Evolutionary conservation across 2,888 invertebrate genomes (phyloP).

Genomic region (Lycophotia porphyrea): DNA sequence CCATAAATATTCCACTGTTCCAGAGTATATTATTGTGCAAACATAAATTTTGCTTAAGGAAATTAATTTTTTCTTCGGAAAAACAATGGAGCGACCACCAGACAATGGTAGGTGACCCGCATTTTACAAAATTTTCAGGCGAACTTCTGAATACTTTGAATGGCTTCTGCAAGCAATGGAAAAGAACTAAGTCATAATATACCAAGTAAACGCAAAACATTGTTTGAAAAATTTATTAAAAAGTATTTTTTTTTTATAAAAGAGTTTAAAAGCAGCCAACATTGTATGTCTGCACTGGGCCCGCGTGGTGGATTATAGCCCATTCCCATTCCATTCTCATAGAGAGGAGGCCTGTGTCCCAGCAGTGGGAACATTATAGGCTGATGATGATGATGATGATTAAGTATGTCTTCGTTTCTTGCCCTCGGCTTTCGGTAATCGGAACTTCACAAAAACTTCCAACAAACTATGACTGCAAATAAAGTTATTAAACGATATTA

Average conservation of each 20-base stretch:
- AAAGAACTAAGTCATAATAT: neutral
- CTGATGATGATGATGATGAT: too few species aligned
- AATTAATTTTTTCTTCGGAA: neutral
- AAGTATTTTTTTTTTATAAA: neutral
- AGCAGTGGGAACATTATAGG: too few species aligned
- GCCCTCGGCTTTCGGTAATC: neutral
- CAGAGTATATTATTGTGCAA: neutral
- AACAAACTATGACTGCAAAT: constrained; percentile 13
- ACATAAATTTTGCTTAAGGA: neutral
- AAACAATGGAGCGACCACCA: neutral
- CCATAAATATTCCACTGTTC: neutral
- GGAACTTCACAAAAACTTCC: neutral
- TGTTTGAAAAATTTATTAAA: constrained; percentile 1
- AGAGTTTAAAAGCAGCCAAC: constrained; percentile 4
- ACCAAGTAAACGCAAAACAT: neutral
- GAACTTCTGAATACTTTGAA: constrained; percentile 14
- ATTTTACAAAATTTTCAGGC: constrained; percentile 3
- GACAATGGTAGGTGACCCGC: neutral
- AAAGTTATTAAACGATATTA: neutral
- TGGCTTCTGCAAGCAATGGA: constrained; percentile 8
- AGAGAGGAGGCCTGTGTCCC: too few species aligned
- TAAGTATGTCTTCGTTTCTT: constrained; percentile 17
- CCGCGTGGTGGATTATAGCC: too few species aligned
- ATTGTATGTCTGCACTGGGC: constrained; percentile 24
- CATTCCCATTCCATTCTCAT: too few species aligned